Conservation (phyloP, 2,888 invertebrate genomes). For the Cheilosia grossa region DNA sequence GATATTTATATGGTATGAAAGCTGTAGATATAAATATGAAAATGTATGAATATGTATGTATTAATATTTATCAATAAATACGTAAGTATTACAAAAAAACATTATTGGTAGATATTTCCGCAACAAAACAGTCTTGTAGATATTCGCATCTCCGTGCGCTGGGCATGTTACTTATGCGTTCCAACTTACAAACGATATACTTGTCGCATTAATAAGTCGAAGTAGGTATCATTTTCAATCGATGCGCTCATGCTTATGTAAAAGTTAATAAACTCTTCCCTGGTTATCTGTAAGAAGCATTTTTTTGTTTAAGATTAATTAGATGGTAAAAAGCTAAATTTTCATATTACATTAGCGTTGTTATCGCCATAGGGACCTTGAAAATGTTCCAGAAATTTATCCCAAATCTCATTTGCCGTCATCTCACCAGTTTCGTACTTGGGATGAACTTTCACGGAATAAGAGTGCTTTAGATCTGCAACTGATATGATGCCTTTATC, state of each 20-base stretch:
- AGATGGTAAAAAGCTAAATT: too few relatives aligned
- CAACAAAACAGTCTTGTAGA: conserved; percentile 1
- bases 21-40: too few relatives aligned
- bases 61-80: not conserved
- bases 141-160: not conserved
- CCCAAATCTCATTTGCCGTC: conserved; percentile 91
- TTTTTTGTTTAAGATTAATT: not conserved
- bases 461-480: conserved; percentile 90
- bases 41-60: too few relatives aligned
- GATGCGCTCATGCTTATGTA: conserved; percentile 97
- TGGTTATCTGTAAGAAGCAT: conserved; percentile 88
- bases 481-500: conserved; percentile 91
- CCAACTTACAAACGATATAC: conserved; percentile 87
- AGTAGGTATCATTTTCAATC: conserved; percentile 96
- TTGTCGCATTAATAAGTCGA: conserved; percentile 97
- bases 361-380: conserved; percentile 86
- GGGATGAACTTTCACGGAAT: conserved; percentile 92
- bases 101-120: not conserved
- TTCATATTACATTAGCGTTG: conserved; percentile 88
- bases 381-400: conserved; percentile 92
- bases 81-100: not conserved
- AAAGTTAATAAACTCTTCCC: conserved; percentile 96
- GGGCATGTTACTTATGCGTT: not conserved
- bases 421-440: conserved; percentile 94
- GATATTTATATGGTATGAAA: too few relatives aligned